Percentiles rank a stretch among this genome's conserved stretches.
Evolutionary conservation across 2,113 vertebrate species (phyloP).

Genomic region (Trichomycterus rosablanca): DNA sequence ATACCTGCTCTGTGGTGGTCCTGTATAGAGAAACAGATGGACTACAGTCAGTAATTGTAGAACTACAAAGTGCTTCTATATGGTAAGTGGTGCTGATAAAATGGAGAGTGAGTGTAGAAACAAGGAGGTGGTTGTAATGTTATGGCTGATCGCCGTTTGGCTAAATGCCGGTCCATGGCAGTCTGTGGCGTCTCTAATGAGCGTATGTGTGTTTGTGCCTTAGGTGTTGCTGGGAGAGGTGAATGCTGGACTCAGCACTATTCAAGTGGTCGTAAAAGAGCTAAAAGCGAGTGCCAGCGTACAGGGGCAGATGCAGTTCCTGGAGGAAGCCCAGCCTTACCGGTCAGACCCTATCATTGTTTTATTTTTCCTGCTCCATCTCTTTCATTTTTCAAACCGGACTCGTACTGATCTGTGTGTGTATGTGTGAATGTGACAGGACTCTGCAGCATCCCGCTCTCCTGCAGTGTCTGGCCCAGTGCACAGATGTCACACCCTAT

Average conservation of each 20-base stretch:
- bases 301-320: constrained; percentile 90
- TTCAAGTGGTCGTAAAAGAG: constrained; percentile 93
- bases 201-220: neutral
- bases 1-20: no score
- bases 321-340: constrained; percentile 90
- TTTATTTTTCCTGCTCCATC: neutral
- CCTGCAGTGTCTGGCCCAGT: constrained; percentile 92
- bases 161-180: no score
- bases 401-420: neutral
- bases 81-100: no score
- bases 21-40: no score
- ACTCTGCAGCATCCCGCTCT: constrained; percentile 87
- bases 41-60: no score
- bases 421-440: constrained; percentile 56
- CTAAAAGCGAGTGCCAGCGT: constrained; percentile 88
- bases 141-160: no score
- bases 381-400: neutral
- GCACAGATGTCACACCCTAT: constrained; percentile 90
- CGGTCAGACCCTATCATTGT: constrained; percentile 63
- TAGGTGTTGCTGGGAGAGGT: constrained; percentile 93
- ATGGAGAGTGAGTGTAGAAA: no score
- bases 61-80: no score
- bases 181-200: no score
- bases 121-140: no score
- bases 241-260: constrained; percentile 78